Evolutionary conservation across 2,113 vertebrate species (phyloP).

Genomic region (Thamnophis sirtalis): DNA sequence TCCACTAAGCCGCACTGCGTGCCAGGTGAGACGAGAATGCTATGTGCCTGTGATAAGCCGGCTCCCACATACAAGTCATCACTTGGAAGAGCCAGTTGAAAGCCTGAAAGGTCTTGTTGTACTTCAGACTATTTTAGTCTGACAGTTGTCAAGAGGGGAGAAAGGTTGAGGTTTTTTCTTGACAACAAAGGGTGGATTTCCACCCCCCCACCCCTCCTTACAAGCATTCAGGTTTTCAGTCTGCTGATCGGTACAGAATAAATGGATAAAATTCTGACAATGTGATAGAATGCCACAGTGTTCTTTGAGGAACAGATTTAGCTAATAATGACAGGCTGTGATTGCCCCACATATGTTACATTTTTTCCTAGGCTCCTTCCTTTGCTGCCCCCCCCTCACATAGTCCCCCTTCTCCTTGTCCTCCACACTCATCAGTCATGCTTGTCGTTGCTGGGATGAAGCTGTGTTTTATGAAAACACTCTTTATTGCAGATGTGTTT

Average conservation of each 20-base stretch:
- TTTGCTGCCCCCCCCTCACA: not conserved
- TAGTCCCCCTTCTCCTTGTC: not conserved
- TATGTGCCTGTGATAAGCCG: not conserved
- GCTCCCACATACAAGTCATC: not conserved
- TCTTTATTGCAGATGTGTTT: constrained; percentile 9
- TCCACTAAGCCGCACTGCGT: not conserved
- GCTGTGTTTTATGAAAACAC: not conserved
- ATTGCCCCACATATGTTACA: constrained; percentile 13
- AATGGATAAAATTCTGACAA: constrained; percentile 24
- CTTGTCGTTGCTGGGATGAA: constrained; percentile 4
- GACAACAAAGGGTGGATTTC: not conserved
- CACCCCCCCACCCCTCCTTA: not conserved
- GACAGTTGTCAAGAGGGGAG: constrained; percentile 22
- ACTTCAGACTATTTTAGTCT: constrained; percentile 23
- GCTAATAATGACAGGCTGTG: not conserved
- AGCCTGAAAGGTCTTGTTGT: not conserved
- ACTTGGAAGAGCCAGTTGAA: not conserved
- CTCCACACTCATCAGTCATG: constrained; percentile 17
- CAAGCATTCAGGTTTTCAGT: constrained; percentile 23
- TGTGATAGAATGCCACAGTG: constrained; percentile 18
- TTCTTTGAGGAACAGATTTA: constrained; percentile 29
- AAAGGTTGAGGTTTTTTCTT: constrained; percentile 6
- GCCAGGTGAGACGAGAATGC: not conserved
- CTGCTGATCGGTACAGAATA: constrained; percentile 32
- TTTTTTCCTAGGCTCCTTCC: not conserved